Evolutionary conservation across 2,113 vertebrate genomes (phyloP).

Genomic region (Gila orcuttii): DNA sequence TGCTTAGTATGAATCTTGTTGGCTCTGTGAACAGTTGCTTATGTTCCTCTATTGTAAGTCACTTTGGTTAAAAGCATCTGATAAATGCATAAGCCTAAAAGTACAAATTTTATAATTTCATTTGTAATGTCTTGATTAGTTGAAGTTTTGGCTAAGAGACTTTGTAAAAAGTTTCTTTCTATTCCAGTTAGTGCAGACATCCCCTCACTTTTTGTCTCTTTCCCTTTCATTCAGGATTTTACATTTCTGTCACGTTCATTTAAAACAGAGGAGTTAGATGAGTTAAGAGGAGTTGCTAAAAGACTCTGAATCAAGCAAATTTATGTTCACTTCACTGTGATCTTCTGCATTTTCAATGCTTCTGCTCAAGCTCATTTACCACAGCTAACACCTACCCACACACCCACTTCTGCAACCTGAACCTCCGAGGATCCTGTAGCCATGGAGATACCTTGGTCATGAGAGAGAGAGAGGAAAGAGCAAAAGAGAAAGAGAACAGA

Average conservation of each 20-base stretch:
- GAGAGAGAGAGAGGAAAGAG: conserved; percentile 25
- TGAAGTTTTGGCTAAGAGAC: not conserved
- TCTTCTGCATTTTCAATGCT: not conserved
- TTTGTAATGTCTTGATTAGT: not conserved
- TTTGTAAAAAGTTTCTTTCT: conserved; percentile 7
- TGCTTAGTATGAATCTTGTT: not conserved
- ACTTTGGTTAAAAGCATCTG: not conserved
- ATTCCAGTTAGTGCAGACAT: not conserved
- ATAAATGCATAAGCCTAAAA: not conserved
- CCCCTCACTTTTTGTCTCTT: not conserved
- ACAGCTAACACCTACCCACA: conserved; percentile 48
- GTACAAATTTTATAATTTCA: no score
- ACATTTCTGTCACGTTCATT: not conserved
- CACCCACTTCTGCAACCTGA: conserved; percentile 41
- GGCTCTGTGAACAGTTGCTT: not conserved
- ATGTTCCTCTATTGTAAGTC: not conserved
- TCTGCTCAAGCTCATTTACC: conserved; percentile 32
- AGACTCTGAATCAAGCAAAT: conserved; percentile 7
- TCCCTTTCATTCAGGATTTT: conserved; percentile 1
- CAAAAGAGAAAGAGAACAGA: conserved; percentile 38
- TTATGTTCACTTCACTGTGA: not conserved
- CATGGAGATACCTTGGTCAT: conserved; percentile 56
- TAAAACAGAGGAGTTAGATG: not conserved
- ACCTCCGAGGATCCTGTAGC: conserved; percentile 46
- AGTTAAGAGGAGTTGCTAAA: conserved; percentile 17